Evolutionary conservation across 92 coral and sea anemone species (phyloP), one percentile per base, ranked within the genome.

Genomic region (Montipora capitata): DNA sequence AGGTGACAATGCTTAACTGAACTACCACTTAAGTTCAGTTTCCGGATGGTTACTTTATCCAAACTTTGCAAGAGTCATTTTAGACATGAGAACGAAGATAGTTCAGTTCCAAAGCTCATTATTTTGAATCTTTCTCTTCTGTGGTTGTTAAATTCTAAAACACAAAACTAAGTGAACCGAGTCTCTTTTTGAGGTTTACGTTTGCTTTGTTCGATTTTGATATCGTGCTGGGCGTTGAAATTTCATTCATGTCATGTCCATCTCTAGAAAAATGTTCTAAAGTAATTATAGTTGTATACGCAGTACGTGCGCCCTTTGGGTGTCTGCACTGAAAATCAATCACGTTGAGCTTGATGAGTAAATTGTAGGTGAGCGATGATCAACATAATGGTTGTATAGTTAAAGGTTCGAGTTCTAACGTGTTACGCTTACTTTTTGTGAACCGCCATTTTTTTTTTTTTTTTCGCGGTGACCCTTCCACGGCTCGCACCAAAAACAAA

Each of bases 241-340:
- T 58, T 17, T 65, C 6, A 72, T 73, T 70, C 78, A 71, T 39
- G 58, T 82, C 79, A 68, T 83, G 87, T 72, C 16, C 72, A 2
- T 27, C 35, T 39, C 80, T 68, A 79, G 56, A 59, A 79, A 45
- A 15, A 45, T 5, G 6, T 12, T 11, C 10, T 2, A 27, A 12
- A 48, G 48, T 40, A 18, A 72, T 16, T 44, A 72, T n/a, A 27
- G 35, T 27, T 11, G 77, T 18, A 73, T 17, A 16, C 12, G 40
- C 10, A 39, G 43, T 35, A 35, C 68, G 38, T 38, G 14, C 44
- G 44, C 44, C n/a, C 0, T 67, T 67, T 39, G 38, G 68, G 4
- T 38, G 7, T 35, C 40, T 10, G 72, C 3, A 3, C 68, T 15
- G 10, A 16, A 35, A 8, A 18, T 65, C 7, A 65, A 10, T 20